Evolutionary conservation across 2,797 vertebrate genomes (phyloP).

Genomic region (Coreius guichenoti): DNA sequence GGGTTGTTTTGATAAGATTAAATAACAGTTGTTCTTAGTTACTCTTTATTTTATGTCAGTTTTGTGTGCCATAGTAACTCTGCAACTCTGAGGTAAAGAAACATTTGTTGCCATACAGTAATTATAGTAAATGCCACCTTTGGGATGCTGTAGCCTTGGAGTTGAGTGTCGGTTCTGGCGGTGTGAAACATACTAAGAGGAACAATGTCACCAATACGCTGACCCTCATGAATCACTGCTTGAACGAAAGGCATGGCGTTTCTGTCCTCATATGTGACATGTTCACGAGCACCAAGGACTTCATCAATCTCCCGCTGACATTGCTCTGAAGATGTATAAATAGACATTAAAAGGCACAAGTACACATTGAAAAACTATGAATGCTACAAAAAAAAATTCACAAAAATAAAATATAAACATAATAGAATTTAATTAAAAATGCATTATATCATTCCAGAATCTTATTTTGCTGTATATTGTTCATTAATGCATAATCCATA

Average conservation of each 20-base stretch:
- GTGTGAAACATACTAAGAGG: conserved; percentile 63
- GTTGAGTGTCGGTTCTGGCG: conserved; percentile 57
- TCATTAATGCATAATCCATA: not conserved
- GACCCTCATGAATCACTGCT: conserved; percentile 61
- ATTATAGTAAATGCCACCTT: conserved; percentile 47
- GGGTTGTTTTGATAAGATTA: not conserved
- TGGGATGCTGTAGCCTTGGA: conserved; percentile 68
- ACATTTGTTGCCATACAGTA: not conserved
- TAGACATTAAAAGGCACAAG: not conserved
- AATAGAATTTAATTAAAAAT: not conserved
- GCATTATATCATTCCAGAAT: not conserved
- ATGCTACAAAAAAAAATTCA: not conserved
- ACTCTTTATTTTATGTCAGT: not conserved
- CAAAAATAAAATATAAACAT: not conserved
- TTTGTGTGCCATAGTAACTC: not conserved
- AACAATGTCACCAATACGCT: conserved; percentile 57
- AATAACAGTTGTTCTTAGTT: not conserved
- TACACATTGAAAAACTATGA: not conserved
- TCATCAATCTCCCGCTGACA: conserved; percentile 61
- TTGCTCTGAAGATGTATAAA: conserved; percentile 23
- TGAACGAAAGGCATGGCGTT: conserved; percentile 60
- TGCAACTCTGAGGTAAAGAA: not conserved
- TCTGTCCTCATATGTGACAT: conserved; percentile 47
- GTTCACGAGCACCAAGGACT: conserved; percentile 46
- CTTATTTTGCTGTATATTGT: not conserved